These are phyloP conservation scores for Perognathus longimembris DNA, from an alignment of 2,113 vertebrate species.

Conservation along the genomic window DNA sequence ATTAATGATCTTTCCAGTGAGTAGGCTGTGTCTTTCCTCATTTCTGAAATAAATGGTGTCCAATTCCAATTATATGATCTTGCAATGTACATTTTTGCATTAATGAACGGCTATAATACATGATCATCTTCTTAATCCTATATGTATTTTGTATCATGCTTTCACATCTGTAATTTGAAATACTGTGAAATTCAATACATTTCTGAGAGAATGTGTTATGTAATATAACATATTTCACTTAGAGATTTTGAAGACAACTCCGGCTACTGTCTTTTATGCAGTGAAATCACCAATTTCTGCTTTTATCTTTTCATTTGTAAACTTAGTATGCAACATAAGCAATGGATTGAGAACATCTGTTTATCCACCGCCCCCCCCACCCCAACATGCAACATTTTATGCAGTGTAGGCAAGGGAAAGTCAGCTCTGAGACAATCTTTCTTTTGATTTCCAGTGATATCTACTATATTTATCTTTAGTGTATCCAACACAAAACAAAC, in stretches of 20 bases:
- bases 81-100: background rate
- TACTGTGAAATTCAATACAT: background rate
- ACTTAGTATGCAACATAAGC: background rate
- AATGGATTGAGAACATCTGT: background rate
- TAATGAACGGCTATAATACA: background rate
- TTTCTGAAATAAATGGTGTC: slow-evolving; percentile 45
- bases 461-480: background rate
- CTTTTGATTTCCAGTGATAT: background rate
- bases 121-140: background rate
- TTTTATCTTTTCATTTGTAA: background rate
- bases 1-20: slow-evolving; percentile 56
- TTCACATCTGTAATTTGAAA: slow-evolving; percentile 1
- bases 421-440: background rate
- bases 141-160: background rate
- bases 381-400: background rate
- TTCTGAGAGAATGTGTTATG: background rate
- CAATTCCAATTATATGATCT: background rate
- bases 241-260: slow-evolving; percentile 12
- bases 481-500: too few species aligned
- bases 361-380: background rate
- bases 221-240: slow-evolving; percentile 8
- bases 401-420: background rate
- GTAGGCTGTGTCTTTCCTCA: slow-evolving; percentile 2
- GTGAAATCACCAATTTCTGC: background rate
- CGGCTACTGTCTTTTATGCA: background rate